Conservation (phyloP, 2,888 invertebrate species). For the Gari tellinella region DNA sequence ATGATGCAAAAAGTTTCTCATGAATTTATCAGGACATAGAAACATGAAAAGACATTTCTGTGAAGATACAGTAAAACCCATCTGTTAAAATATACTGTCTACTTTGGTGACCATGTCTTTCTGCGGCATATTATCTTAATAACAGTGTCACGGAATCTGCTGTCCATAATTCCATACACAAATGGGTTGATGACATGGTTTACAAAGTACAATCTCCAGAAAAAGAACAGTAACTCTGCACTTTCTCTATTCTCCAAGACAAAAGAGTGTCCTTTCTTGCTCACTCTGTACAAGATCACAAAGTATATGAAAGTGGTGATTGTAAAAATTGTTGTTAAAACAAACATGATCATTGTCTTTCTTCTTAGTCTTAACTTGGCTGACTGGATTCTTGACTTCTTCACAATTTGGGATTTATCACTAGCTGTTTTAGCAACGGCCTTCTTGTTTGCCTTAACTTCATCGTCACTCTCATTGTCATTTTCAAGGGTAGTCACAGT, state of each 20-base stretch:
- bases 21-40: too few relatives aligned
- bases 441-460: conserved; percentile 3
- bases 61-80: too few relatives aligned
- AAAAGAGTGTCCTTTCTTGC: conserved; percentile 11
- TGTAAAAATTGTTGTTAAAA: conserved; percentile 27
- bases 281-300: conserved; percentile 15
- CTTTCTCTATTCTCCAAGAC: conserved; percentile 6
- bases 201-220: conserved; percentile 37
- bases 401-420: conserved; percentile 3
- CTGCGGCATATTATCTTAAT: neutral
- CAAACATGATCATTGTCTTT: conserved; percentile 39
- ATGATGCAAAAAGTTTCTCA: too few relatives aligned
- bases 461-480: conserved; percentile 21
- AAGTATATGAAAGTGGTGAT: conserved; percentile 28
- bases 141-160: conserved; percentile 12
- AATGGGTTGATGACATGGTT: conserved; percentile 41
- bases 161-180: conserved; percentile 34
- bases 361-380: conserved; percentile 23
- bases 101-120: conserved; percentile 6
- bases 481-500: neutral
- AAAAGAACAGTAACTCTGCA: conserved; percentile 19
- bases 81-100: neutral
- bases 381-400: neutral
- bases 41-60: too few relatives aligned
- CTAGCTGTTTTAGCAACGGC: conserved; percentile 2